Evolutionary conservation across 1,140 invertebrate genomes (phyloP).

Genomic region (Andricus grossulariae): DNA sequence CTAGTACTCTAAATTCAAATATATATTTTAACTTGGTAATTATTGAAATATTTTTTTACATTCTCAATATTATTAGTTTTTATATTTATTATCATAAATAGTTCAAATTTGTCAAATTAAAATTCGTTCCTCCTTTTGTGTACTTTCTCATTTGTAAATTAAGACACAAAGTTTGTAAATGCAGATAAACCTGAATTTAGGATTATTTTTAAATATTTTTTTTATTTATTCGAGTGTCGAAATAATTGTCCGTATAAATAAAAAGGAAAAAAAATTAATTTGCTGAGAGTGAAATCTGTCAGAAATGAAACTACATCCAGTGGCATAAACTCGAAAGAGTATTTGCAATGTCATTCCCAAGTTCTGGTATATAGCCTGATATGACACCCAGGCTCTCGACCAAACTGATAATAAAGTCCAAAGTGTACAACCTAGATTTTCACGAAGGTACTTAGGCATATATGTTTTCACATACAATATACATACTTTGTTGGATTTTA

Average conservation of each 20-base stretch:
- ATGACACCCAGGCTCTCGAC: constrained; percentile 35
- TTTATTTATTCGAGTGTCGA: background rate
- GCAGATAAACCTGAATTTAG: background rate
- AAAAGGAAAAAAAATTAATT: constrained; percentile 1
- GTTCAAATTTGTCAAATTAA: too few species aligned
- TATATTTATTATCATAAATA: too few species aligned
- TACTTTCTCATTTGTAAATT: too few species aligned
- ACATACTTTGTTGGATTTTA: constrained; percentile 30
- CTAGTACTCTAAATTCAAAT: too few species aligned
- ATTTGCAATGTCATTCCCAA: constrained; percentile 45
- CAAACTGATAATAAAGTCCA: constrained; percentile 66
- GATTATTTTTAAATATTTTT: too few species aligned
- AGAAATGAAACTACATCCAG: constrained; percentile 16
- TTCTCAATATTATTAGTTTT: too few species aligned
- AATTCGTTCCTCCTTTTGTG: too few species aligned
- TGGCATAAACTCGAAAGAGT: constrained; percentile 52
- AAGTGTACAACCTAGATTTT: constrained; percentile 59
- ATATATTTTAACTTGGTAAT: too few species aligned
- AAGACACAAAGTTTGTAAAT: too few species aligned
- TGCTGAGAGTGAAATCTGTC: constrained; percentile 5
- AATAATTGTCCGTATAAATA: constrained; percentile 9
- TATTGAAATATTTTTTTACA: too few species aligned
- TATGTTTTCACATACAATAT: constrained; percentile 1
- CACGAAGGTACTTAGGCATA: constrained; percentile 41
- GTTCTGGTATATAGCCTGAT: constrained; percentile 51